Base-by-base conservation (phyloP, 2,888 invertebrate species). In the Dinocampus coccinellae region DNA sequence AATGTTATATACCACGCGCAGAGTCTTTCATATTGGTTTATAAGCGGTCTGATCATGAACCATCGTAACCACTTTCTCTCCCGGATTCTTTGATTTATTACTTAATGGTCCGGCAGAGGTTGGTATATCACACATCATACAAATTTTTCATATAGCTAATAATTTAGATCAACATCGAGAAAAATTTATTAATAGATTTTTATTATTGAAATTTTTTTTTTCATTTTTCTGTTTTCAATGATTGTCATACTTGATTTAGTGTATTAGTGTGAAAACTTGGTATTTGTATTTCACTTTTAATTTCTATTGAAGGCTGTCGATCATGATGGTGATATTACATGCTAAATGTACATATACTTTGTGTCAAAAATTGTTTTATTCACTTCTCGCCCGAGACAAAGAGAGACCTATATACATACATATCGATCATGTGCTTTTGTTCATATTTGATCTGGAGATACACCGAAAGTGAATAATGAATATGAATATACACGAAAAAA, bases 1-100 rank as follows among this genome's bases (percentile, higher is more conserved):
- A 47, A 63, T 42, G 42, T 63, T 47, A 22, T 34, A 47, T 29
- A 47, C 47, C 47, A 11, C 10, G 57, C n/a, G 22, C 16, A 47
- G 47, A 47, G 16, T 47, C 47, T 47, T 47, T 47, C 47, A 47
- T 47, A 36, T 36, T n/a, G 13, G n/a, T 13, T 3, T 47, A 47
- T 16, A n/a, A 47, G 16, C 20, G 47, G 24, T 47, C 52, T 33
- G 65, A 64, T 65, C 34, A 60, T 62, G 42, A 62, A 61, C 33
- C 26, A 58, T 57, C 64, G 63, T 57, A 64, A 72, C 68, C 53
- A 72, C 72, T 72, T 72, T 72, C 72, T 72, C 72, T 69, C 57
- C 64, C 58, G 60, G 52, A 63, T 20, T 63, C 52, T 63, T 63
- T 52, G 52, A 63, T 63, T 63, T 52, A 63, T 63, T 47, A 20